Evolutionary conservation across 1,140 invertebrate genomes (phyloP).

Genomic region (Drosophila kohkoa): DNA sequence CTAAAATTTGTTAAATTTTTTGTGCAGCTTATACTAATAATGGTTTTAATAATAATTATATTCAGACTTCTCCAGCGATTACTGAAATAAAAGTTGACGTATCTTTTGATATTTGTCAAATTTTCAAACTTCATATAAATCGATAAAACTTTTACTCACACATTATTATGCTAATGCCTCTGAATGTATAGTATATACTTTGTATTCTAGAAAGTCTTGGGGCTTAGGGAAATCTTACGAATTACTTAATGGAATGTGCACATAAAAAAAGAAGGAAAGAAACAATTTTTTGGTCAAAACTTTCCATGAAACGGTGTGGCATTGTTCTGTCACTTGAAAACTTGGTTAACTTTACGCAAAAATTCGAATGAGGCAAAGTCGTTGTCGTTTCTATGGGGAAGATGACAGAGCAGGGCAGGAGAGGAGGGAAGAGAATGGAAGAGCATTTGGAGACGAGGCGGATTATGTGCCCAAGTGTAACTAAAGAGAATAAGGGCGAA

Average conservation of each 20-base stretch:
- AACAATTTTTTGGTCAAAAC: slow-evolving; percentile 17
- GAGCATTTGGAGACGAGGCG: slow-evolving; percentile 72
- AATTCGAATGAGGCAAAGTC: slow-evolving; percentile 42
- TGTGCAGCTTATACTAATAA: too few species aligned
- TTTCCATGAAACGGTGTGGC: slow-evolving; percentile 20
- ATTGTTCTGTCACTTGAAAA: slow-evolving; percentile 63
- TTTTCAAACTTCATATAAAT: background rate
- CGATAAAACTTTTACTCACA: slow-evolving; percentile 1
- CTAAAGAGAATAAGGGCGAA: slow-evolving; percentile 85
- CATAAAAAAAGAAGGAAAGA: slow-evolving; percentile 12
- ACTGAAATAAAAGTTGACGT: background rate
- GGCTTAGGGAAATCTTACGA: background rate
- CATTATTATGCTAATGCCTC: background rate
- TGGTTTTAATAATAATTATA: too few species aligned
- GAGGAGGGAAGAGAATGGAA: slow-evolving; percentile 43
- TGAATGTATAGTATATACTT: background rate
- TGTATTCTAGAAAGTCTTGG: background rate
- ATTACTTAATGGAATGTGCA: slow-evolving; percentile 28
- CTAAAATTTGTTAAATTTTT: too few species aligned
- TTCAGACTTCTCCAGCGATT: too few species aligned
- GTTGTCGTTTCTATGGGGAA: slow-evolving; percentile 4
- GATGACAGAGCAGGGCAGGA: slow-evolving; percentile 42
- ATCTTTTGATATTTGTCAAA: background rate
- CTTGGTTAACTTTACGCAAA: slow-evolving; percentile 71
- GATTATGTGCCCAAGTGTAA: slow-evolving; percentile 84